Conservation (phyloP, 2,113 vertebrate species). For the Cavia porcellus region DNA sequence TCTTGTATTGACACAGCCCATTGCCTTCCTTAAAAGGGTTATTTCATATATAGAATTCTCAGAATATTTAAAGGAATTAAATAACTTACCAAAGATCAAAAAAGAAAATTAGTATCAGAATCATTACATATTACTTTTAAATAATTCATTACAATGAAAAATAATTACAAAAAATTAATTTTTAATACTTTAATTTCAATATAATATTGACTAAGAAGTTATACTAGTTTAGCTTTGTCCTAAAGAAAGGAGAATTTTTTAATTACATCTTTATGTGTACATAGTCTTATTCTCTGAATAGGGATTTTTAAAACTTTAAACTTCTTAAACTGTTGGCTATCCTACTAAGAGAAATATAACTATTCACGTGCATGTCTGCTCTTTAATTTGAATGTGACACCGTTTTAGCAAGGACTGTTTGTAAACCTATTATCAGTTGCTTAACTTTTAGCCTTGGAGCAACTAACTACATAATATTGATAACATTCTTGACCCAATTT, state of each 20-base stretch:
- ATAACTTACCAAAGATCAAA: slow-evolving; percentile 59
- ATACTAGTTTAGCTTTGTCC: slow-evolving; percentile 54
- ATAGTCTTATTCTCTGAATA: slow-evolving; percentile 12
- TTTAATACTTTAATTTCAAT: slow-evolving; percentile 81
- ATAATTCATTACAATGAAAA: slow-evolving; percentile 77
- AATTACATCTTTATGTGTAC: slow-evolving; percentile 34
- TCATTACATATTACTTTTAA: slow-evolving; percentile 73
- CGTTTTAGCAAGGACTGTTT: not conserved
- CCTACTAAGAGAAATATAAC: not conserved
- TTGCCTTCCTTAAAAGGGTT: slow-evolving; percentile 21
- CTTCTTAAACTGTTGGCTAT: not conserved
- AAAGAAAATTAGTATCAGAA: slow-evolving; percentile 63
- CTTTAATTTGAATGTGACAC: not conserved
- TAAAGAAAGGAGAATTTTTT: slow-evolving; percentile 64
- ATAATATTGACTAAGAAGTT: slow-evolving; percentile 65
- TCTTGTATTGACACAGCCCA: not conserved
- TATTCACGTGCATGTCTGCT: not conserved
- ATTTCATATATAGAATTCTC: slow-evolving; percentile 25
- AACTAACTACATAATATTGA: not conserved
- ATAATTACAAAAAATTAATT: slow-evolving; percentile 78
- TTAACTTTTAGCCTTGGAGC: not conserved
- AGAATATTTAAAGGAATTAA: slow-evolving; percentile 64
- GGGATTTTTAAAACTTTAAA: slow-evolving; percentile 41
- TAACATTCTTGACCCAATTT: not conserved
- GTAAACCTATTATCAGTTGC: not conserved